Base-by-base conservation (phyloP, 2,797 vertebrate species). In the Myiotriccus ornatus region DNA sequence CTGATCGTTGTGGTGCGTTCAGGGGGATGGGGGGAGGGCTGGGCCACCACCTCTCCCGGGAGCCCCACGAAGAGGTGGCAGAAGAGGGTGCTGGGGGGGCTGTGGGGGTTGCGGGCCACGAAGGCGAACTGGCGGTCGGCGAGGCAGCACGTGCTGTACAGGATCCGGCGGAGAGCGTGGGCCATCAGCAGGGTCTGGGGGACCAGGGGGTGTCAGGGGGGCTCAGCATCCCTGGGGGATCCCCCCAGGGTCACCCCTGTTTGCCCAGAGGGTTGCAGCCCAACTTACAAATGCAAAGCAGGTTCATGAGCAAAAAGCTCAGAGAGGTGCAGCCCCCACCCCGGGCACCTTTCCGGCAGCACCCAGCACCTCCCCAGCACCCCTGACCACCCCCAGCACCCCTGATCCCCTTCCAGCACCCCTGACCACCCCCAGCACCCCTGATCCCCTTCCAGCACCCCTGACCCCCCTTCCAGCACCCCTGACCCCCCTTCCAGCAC, bases 151-250 rank as follows among this genome's bases (percentile, higher is more conserved):
- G 99, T 99, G 93, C 98, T 98, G 68, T 99, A 98, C 12, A 99
- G 98, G 78, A 99, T 98, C 50, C 99, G 97, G 24, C 96, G 97
- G 53, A 99, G 97, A 4, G 99, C 99, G 0, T 99, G 99, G 1
- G 99, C 99, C 99, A 99, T 99, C 81, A 99, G 98, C 63, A 99
- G 98, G 0, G 96, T 98, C 99, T 99, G 97, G 3, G 35, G 22
- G 13, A 32, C 7, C 12, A 3, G 4, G 14, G 32, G 85, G 37
- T 5, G 2, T 80, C 70, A 64, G 25, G 9, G 46, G 43, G n/a
- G n/a, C 23, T 5, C 9, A 10, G 65, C 46, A 39, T 18, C 32
- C 44, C 8, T 3, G 7, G 2, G 5, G 49, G 27, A 27, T 50
- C 15, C 21, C 8, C 35, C 19, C 25, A 3, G n/a, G 20, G 50